phyloP scores from a whole-genome alignment of 2,113 vertebrate genomes.

The Corydoras sp. region DNA sequence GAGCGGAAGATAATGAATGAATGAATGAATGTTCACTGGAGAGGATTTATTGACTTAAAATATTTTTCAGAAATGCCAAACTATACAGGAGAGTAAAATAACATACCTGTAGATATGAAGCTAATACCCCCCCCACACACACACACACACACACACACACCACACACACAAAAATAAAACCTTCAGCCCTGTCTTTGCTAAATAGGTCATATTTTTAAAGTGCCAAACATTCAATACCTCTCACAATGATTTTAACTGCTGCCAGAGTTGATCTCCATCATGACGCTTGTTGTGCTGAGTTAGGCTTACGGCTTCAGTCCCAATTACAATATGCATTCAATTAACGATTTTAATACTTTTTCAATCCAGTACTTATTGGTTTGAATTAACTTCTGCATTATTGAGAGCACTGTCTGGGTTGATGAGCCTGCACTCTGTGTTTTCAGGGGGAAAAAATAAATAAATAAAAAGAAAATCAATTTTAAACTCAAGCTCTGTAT shows the following conservation, averaged over 20 bases:
- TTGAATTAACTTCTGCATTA: slow-evolving; percentile 13
- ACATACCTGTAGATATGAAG: no score
- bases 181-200: no score
- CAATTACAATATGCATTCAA: slow-evolving; percentile 17
- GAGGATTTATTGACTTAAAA: no score
- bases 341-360: slow-evolving; percentile 16
- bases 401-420: slow-evolving; percentile 1
- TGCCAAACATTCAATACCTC: neutral
- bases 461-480: slow-evolving; percentile 16
- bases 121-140: no score
- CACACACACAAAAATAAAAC: no score
- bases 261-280: slow-evolving; percentile 2
- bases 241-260: neutral
- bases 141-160: no score
- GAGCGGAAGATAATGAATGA: no score
- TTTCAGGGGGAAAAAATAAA: neutral
- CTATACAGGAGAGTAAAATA: no score
- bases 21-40: no score
- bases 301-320: slow-evolving; percentile 4
- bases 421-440: neutral
- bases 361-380: slow-evolving; percentile 10
- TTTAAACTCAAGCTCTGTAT: slow-evolving; percentile 3
- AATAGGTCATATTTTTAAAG: neutral
- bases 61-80: no score
- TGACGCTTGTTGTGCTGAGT: neutral